Evolutionary conservation across 2,888 invertebrate species (phyloP), one percentile per base, ranked within the genome.

Genomic region (Campoplex nolae): DNA sequence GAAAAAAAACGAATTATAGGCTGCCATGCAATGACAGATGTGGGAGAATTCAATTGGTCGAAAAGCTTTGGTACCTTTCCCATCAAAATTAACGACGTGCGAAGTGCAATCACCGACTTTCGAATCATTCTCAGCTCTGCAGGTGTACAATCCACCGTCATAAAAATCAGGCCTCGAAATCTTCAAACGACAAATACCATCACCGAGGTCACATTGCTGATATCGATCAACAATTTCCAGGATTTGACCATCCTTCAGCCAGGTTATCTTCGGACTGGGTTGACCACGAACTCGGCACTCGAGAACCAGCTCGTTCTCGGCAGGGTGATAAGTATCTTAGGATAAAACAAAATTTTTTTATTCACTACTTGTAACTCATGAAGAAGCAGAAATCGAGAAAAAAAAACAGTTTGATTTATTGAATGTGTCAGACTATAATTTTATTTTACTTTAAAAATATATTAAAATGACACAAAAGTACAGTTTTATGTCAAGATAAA

Each of bases 271-370:
- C 0, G 98, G 97, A 4, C 96, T 95, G 18, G 97, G 97, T 90
- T 97, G 96, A 35, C 97, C 97, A 84, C 97, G 96, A 70, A 98
- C 96, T 76, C 97, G 96, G 92, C 98, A 98, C 94, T 98, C 98
- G 88, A 98, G 95, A 38, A 96, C 96, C 77, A 98, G 94, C 93
- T 97, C 97, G 93, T 97, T 96, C 91, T 97, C 97, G 62, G 96
- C 95, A 74, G 96, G 95, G 92, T 96, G 96, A 93, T 97, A 98
- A 16, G 95, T 96, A 94, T 98, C 98, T 96, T 94, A 71, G 91
- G 95, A 48, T 54, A 18, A 18, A 42, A 62, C 73, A 35, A 77
- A 35, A 13, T 58, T 78, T 67, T 35, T 76, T 68, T 23, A 38
- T 42, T 8, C 38, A 67, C 38, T 16, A 67, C 11, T 67, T 18